phyloP scores from a whole-genome alignment of 2,797 vertebrate species.

The Ptychobarbus kaznakovi region DNA sequence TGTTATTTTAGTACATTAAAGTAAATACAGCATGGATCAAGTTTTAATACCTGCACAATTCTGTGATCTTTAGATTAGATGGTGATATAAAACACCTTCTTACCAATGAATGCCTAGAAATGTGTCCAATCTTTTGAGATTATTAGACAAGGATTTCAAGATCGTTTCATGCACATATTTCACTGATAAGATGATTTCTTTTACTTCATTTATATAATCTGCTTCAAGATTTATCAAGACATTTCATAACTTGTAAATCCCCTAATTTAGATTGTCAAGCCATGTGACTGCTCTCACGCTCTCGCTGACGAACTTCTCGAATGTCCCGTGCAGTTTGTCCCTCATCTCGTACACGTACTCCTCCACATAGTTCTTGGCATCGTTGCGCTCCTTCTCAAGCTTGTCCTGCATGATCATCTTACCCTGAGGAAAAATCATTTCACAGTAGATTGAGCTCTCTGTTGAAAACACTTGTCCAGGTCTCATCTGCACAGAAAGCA shows the following conservation, averaged over 20 bases:
- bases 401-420: constrained; percentile 99
- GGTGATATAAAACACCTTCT: neutral
- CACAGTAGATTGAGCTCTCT: neutral
- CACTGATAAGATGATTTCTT: too few relatives aligned
- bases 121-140: neutral
- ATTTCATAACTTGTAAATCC: neutral
- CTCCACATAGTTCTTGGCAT: constrained; percentile 96
- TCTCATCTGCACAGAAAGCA: constrained; percentile 42
- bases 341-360: constrained; percentile 99
- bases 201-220: neutral
- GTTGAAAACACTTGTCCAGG: neutral
- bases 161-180: neutral
- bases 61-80: neutral
- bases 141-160: neutral
- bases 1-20: neutral
- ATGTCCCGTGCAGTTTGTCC: constrained; percentile 88
- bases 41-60: neutral
- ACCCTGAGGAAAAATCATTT: constrained; percentile 77
- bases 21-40: neutral
- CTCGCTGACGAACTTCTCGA: constrained; percentile 93
- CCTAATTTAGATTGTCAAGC: neutral
- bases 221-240: neutral
- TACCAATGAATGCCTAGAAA: neutral
- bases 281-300: constrained; percentile 76
- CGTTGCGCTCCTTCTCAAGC: constrained; percentile 96